Percentiles rank a stretch among this genome's conserved stretches.
phyloP scores from a whole-genome alignment of 2,888 invertebrate genomes.

The Drosophila trichaetosa region DNA sequence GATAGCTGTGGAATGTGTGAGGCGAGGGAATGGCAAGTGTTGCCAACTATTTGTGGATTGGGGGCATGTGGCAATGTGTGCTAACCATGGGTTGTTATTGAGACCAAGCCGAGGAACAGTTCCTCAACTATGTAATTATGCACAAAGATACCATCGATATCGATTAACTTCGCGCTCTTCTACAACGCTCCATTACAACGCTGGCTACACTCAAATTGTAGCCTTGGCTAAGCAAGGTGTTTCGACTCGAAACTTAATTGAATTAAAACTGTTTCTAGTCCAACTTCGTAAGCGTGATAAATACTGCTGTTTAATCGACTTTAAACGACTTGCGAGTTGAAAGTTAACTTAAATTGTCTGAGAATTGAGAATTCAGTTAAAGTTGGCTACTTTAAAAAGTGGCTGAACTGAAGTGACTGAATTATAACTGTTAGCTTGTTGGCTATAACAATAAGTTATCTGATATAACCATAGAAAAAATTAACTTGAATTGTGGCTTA shows the following conservation, averaged over 20 bases:
- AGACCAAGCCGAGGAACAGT: neutral
- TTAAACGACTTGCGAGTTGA: neutral
- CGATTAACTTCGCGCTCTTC: neutral
- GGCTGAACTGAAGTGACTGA: no score
- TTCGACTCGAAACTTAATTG: neutral
- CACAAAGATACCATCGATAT: neutral
- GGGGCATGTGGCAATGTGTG: slow-evolving; percentile 31
- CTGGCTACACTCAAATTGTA: neutral
- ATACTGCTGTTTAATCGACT: neutral
- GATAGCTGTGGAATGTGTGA: slow-evolving; percentile 53
- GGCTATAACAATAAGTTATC: neutral
- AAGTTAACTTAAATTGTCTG: neutral
- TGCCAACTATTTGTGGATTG: slow-evolving; percentile 33
- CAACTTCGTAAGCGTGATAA: neutral
- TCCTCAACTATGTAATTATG: slow-evolving; percentile 12
- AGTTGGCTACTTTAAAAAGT: neutral
- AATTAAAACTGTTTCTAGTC: neutral
- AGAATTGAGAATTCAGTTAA: neutral
- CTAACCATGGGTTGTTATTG: slow-evolving; percentile 14
- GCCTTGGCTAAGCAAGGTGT: neutral
- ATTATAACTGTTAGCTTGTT: neutral
- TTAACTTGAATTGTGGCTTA: rapidly evolving
- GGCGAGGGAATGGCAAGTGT: slow-evolving; percentile 29
- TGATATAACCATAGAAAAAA: rapidly evolving
- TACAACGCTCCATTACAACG: neutral